Evolutionary conservation across 2,888 invertebrate genomes (phyloP), one percentile per base, ranked within the genome.

Genomic region (Coleophora deauratella): DNA sequence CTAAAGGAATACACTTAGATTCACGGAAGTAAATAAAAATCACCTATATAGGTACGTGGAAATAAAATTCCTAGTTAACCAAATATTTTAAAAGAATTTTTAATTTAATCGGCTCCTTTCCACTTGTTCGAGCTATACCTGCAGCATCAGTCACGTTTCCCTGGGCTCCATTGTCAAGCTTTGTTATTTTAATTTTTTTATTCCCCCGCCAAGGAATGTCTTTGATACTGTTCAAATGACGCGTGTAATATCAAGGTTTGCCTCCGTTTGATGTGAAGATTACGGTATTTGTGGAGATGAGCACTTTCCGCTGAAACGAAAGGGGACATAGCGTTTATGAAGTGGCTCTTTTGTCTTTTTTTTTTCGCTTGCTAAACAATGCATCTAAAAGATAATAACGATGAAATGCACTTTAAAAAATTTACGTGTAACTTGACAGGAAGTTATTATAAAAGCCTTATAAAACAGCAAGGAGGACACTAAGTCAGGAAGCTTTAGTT

Each of bases 141-240:
- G 50, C 47, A 21, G 62, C 70, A 73, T 76, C 75, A 72, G 57
- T 60, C 60, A 52, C 53, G 54, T 55, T 45, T 52, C 51, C 54
- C 50, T 38, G 50, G 54, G 56, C 58, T 59, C 70, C 67, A 75
- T 73, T 70, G 70, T 68, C 52, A 21, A 62, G 56, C 66, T 70
- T 69, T 75, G 79, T 84, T 81, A 80, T 84, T 82, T 82, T 79
- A 79, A 78, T 82, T 82, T 85, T n/a, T 81, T 84, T 71, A 62
- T 43, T 39, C 38, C 68, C 62, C 60, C n/a, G 50, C 44, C 52
- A 49, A 52, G 71, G 85, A 84, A 85, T 84, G 79, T 85, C 84
- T 85, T 84, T 84, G 84, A 82, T 69, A 76, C 69, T 69, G 70
- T 71, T 81, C 74, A 81, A 84, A 84, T 84, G 82, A 82, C 65